Conservation (phyloP, 2,888 invertebrate species). For the Rhagonycha fulva region DNA sequence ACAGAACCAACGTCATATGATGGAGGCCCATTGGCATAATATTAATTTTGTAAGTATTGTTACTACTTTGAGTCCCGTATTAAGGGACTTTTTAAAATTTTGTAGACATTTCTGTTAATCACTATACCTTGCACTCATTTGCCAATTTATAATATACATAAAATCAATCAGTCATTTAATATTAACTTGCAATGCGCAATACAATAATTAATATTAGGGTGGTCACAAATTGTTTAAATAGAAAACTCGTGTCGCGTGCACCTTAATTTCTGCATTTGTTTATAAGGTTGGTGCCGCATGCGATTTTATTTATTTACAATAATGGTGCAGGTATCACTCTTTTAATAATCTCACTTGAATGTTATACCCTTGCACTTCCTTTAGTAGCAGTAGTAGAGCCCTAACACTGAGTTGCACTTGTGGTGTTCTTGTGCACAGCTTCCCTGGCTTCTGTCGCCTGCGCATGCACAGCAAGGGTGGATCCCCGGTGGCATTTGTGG, state of each 20-base stretch:
- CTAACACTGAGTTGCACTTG: constrained; percentile 52
- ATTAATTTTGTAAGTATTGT: constrained; percentile 40
- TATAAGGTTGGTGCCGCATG: constrained; percentile 44
- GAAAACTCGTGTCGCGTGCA: constrained; percentile 39
- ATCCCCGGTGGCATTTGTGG: constrained; percentile 96
- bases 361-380: constrained; percentile 38
- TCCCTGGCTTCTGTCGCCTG: constrained; percentile 97
- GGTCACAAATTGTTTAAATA: constrained; percentile 16
- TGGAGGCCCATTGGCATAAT: constrained; percentile 36
- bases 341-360: constrained; percentile 37
- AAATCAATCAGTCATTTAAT: background rate
- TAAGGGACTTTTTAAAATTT: constrained; percentile 9
- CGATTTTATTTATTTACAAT: constrained; percentile 33
- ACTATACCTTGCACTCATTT: constrained; percentile 49
- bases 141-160: background rate
- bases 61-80: constrained; percentile 14
- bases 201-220: background rate
- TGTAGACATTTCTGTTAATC: constrained; percentile 34
- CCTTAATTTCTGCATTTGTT: constrained; percentile 38
- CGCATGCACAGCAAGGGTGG: constrained; percentile 91
- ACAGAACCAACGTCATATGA: constrained; percentile 44
- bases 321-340: constrained; percentile 41
- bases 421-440: constrained; percentile 73
- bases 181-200: background rate
- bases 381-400: constrained; percentile 43